phyloP scores from a whole-genome alignment of 2,797 vertebrate genomes.

The Sebastes nivosus region DNA sequence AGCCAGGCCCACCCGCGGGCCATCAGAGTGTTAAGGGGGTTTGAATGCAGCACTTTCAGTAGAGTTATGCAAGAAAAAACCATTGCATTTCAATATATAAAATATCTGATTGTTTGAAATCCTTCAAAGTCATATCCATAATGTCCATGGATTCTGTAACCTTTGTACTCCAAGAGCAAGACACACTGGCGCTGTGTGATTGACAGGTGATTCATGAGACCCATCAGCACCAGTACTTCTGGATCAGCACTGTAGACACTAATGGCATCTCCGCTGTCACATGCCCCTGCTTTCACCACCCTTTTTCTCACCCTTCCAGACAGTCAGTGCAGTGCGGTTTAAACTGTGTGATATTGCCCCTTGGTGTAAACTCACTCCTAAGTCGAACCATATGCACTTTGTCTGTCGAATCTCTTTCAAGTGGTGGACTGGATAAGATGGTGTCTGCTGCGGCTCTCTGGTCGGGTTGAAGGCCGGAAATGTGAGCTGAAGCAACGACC shows the following conservation, averaged over 20 bases:
- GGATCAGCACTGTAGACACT: neutral
- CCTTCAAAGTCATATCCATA: neutral
- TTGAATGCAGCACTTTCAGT: neutral
- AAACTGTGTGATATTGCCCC: neutral
- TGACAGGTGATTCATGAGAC: neutral
- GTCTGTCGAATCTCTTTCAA: slow-evolving; percentile 11
- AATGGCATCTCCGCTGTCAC: slow-evolving; percentile 1
- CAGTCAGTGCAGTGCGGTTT: neutral
- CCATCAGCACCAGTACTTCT: neutral
- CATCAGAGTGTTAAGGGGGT: too few relatives aligned
- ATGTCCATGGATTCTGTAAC: neutral
- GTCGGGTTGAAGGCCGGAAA: neutral
- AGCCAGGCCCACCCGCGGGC: too few relatives aligned
- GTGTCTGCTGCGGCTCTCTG: neutral
- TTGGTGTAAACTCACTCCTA: neutral
- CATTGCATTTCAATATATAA: neutral
- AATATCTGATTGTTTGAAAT: neutral
- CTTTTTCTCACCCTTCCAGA: neutral
- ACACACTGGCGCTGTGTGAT: neutral
- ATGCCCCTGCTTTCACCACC: neutral
- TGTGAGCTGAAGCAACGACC: neutral
- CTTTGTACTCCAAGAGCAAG: neutral
- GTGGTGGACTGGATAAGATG: slow-evolving; percentile 1
- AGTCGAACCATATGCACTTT: neutral
- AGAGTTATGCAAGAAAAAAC: neutral